Conservation (phyloP, 2,113 vertebrate species). For the Ceyx melanurus region DNA sequence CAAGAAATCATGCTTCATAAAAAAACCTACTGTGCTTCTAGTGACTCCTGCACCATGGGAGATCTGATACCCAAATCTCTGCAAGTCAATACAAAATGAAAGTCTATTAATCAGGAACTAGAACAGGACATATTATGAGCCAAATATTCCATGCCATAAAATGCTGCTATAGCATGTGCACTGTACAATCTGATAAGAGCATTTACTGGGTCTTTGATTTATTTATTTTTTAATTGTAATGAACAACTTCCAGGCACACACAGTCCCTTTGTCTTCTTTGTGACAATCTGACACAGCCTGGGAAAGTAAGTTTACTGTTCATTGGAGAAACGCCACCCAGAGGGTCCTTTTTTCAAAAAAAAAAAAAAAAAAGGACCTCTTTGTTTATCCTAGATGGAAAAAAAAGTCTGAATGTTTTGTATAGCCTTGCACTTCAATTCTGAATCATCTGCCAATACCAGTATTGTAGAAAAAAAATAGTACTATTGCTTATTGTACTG, state of each 20-base stretch:
- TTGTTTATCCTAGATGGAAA: conserved; percentile 28
- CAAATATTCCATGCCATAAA: not conserved
- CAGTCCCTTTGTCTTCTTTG: conserved; percentile 31
- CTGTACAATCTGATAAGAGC: not conserved
- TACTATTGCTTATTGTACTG: conserved; percentile 53
- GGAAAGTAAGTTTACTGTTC: conserved; percentile 49
- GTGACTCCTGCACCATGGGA: not conserved
- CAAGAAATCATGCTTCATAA: conserved; percentile 10
- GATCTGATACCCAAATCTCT: not conserved
- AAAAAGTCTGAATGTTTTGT: conserved; percentile 46
- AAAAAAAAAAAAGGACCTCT: no score
- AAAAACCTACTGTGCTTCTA: not conserved
- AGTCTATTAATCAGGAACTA: not conserved
- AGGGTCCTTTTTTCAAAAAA: conserved; percentile 58
- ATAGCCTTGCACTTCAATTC: conserved; percentile 42
- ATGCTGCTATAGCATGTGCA: not conserved
- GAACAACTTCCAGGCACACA: not conserved
- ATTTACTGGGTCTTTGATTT: not conserved
- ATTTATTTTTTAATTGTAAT: conserved; percentile 39
- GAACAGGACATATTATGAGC: not conserved
- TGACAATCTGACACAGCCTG: conserved; percentile 37
- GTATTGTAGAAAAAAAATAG: conserved; percentile 21
- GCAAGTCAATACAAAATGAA: not conserved
- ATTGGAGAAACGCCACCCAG: conserved; percentile 66
- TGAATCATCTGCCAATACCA: conserved; percentile 56